Conservation (phyloP, 1,140 invertebrate species). For the Hirudo medicinalis region DNA sequence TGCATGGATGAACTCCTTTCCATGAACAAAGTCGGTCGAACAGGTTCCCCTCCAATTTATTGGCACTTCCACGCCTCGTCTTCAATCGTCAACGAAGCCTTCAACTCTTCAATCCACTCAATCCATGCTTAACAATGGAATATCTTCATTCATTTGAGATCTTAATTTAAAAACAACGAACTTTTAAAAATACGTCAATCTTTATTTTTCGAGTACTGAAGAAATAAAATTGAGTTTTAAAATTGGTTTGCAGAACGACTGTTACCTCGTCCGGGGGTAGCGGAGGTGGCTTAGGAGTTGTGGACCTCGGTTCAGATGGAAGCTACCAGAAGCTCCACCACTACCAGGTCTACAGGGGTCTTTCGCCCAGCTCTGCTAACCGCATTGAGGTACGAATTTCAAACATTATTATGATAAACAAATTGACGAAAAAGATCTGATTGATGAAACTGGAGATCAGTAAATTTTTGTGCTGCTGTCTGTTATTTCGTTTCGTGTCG, state of each 20-base stretch:
- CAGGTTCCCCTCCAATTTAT: no score
- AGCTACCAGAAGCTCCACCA: conserved; percentile 16
- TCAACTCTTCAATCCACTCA: no score
- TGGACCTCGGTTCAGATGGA: conserved; percentile 7
- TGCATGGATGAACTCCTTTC: no score
- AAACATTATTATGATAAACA: no score
- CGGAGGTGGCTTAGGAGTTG: background rate
- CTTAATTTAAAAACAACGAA: background rate
- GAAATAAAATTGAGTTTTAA: background rate
- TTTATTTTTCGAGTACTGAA: background rate
- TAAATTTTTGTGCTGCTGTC: no score
- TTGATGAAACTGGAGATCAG: no score
- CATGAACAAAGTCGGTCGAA: no score
- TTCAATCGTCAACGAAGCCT: no score
- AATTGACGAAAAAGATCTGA: no score
- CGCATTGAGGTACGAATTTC: conserved; percentile 32
- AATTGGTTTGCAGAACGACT: conserved; percentile 1
- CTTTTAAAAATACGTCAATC: background rate
- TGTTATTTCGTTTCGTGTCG: no score
- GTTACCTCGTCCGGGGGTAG: background rate
- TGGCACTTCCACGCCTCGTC: no score
- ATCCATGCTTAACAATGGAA: no score
- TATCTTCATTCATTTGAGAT: background rate
- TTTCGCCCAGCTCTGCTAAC: conserved; percentile 33
- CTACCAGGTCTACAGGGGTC: conserved; percentile 36